Evolutionary conservation across 2,888 invertebrate species (phyloP), one percentile per base, ranked within the genome.

Genomic region (Rhagonycha fulva): DNA sequence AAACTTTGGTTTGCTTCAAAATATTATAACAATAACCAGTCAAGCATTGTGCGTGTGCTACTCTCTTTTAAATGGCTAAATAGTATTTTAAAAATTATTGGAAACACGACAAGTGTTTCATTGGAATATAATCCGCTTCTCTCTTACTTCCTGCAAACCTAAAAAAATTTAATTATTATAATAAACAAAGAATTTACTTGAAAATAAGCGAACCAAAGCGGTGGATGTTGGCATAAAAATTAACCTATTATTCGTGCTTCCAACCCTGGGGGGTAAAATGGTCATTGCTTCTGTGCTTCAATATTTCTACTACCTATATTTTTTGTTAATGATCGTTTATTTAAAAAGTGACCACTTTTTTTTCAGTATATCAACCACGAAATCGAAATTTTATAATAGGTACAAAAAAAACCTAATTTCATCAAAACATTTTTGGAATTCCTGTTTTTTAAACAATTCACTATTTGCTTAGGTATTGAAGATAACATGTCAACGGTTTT

Each of bases 61-160:
- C 28, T 24, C n/a, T 30, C 24, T 12, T n/a, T 24, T 68, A 68
- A 28, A 68, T 26, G 24, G 11, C 10, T 28, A 14, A 4, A 24
- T 12, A n/a, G 14, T 72, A 23, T 63, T 10, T 66, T 68, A 4
- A 7, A 71, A 71, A n/a, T 71, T 82, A 83, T 77, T 83, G 81
- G 80, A 86, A 86, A 80, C 86, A 86, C 62, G 85, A 84, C 28
- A 88, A 80, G 80, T 85, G 87, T 86, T 88, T 88, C 88, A 88
- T 87, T 30, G 88, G 88, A 74, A 88, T 88, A 82, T 88, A 87
- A 81, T 87, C 87, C 72, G 84, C 84, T 81, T 87, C 87, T 76
- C 82, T 83, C 83, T 85, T 86, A 69, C 82, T 86, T 79, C 85
- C 85, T 28, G 86, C 82, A 84, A 87, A 87, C 87, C 87, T 87